Evolutionary conservation across 2,888 invertebrate genomes (phyloP).

Genomic region (Melinaea menophilus): DNA sequence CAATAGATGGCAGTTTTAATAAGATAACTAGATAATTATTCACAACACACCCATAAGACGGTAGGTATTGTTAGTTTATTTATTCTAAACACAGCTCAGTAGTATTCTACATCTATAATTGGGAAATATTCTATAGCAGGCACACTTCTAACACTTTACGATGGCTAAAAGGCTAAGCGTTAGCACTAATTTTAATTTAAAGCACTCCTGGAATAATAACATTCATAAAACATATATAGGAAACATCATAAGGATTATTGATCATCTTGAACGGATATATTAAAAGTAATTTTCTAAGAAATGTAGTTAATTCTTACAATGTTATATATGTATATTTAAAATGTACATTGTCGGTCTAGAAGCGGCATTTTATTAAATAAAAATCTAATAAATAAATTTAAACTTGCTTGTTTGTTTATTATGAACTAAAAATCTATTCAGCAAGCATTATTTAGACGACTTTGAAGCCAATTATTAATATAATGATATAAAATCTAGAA

Average conservation of each 20-base stretch:
- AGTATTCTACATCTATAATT: conserved; percentile 33
- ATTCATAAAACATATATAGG: neutral
- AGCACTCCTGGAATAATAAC: conserved; percentile 13
- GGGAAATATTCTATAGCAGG: conserved; percentile 50
- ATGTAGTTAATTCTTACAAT: too few relatives aligned
- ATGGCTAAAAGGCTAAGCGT: conserved; percentile 57
- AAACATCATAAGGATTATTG: too few relatives aligned
- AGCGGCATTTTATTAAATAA: too few relatives aligned
- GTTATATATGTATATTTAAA: too few relatives aligned
- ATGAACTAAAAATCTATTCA: conserved; percentile 23
- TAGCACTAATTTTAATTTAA: conserved; percentile 28
- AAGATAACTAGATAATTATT: conserved; percentile 19
- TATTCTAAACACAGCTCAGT: conserved; percentile 25
- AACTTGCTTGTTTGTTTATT: too few relatives aligned
- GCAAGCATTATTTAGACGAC: conserved; percentile 43
- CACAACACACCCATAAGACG: conserved; percentile 36
- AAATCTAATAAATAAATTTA: too few relatives aligned
- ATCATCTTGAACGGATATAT: too few relatives aligned
- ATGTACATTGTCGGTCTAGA: too few relatives aligned
- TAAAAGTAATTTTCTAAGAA: too few relatives aligned
- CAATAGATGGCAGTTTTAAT: conserved; percentile 27
- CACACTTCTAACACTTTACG: conserved; percentile 66
- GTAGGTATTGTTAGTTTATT: conserved; percentile 22
- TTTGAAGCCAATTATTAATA: conserved; percentile 24
- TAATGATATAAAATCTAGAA: conserved; percentile 63